These are phyloP conservation scores for Zele albiditarsus DNA, from an alignment of 2,888 invertebrate genomes.

Conservation along the genomic window DNA sequence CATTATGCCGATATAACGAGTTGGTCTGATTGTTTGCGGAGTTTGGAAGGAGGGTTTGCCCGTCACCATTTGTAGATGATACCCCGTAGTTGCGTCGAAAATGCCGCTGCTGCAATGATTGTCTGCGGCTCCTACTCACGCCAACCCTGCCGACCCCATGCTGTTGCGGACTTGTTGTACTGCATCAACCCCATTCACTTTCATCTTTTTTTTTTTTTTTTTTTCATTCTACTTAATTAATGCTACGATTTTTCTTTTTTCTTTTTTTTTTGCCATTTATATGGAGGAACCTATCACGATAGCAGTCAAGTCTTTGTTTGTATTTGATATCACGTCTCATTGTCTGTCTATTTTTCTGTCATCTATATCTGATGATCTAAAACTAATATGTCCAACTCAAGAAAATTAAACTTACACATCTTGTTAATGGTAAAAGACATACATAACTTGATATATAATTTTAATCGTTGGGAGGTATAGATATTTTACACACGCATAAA, in stretches of 20 bases:
- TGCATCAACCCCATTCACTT: conserved; percentile 65
- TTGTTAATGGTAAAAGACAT: neutral
- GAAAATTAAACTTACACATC: neutral
- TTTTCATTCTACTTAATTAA: conserved; percentile 19
- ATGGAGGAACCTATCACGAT: neutral
- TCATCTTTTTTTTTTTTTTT: conserved; percentile 47
- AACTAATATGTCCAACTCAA: neutral
- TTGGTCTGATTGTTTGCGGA: conserved; percentile 66
- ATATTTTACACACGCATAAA: neutral
- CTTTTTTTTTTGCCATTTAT: conserved; percentile 7
- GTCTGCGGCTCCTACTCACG: conserved; percentile 60
- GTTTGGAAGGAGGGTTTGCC: conserved; percentile 68
- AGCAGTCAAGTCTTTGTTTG: neutral
- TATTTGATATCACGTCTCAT: neutral
- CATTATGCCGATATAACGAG: conserved; percentile 65
- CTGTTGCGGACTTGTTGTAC: conserved; percentile 64
- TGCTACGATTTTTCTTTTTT: neutral
- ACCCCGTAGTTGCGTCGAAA: conserved; percentile 69
- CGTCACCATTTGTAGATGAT: conserved; percentile 66
- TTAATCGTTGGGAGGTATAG: neutral
- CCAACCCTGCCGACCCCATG: conserved; percentile 58
- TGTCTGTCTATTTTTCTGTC: neutral
- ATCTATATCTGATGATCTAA: neutral
- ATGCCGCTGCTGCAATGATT: conserved; percentile 66
- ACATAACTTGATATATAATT: neutral